Evolutionary conservation across 1,140 invertebrate genomes (phyloP).

Genomic region (Antheraea mylitta): DNA sequence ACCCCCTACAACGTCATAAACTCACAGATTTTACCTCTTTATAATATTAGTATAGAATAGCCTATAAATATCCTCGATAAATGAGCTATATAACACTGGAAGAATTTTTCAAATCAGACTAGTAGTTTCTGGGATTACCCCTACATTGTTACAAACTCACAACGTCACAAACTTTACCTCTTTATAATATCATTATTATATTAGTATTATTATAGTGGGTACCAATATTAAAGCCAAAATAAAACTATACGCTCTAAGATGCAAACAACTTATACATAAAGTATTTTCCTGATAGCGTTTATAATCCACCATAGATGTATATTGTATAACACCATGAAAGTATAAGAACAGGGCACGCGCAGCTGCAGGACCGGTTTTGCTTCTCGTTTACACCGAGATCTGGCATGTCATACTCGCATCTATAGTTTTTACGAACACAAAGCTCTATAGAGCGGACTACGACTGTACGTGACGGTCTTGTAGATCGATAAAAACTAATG

Average conservation of each 20-base stretch:
- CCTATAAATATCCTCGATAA: no score
- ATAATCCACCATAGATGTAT: constrained; percentile 18
- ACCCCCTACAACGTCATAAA: no score
- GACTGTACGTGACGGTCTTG: constrained; percentile 13
- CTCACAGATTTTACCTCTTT: no score
- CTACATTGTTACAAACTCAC: no score
- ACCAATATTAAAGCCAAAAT: not conserved
- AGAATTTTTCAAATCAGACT: no score
- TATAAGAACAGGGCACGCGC: constrained; percentile 44
- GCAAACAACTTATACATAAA: not conserved
- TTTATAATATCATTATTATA: no score
- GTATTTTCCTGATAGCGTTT: not conserved
- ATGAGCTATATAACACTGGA: no score
- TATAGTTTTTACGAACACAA: constrained; percentile 1
- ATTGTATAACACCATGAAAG: constrained; percentile 19
- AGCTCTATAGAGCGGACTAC: not conserved
- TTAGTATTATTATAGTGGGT: not conserved
- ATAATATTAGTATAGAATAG: no score
- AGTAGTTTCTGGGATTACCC: no score
- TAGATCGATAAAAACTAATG: not conserved
- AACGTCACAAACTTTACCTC: no score
- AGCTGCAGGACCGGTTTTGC: constrained; percentile 61
- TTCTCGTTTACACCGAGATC: constrained; percentile 41
- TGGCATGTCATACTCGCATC: constrained; percentile 31
- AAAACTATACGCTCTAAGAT: not conserved